Evolutionary conservation across 2,888 invertebrate species (phyloP), one percentile per base, ranked within the genome.

Genomic region (Microplitis deprimator): DNA sequence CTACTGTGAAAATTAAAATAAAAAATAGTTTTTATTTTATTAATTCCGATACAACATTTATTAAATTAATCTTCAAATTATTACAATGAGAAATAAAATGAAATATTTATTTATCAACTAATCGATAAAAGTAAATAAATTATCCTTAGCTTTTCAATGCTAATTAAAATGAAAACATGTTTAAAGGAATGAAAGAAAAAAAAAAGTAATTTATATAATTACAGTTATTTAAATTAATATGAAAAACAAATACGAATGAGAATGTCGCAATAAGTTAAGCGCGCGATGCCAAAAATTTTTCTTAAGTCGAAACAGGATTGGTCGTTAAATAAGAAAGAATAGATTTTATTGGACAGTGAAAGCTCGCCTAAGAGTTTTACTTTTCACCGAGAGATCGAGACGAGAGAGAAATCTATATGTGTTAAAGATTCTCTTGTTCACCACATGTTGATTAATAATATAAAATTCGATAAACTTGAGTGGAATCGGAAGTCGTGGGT

Each of bases 381-480:
- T 65, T 67, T 38, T 73, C 20, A 65, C 67, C 64, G 64, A 40
- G 85, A 83, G 85, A 84, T 87, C 86, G 82, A 83, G 83, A 80
- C 84, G 85, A 86, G 84, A 84, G 84, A 86, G 83, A 65, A 50
- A 50, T 50, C 83, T 83, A 85, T 83, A 85, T 82, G 83, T 81
- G 81, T 81, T 80, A 81, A 69, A 83, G 80, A 82, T 59, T 64
- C 73, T 73, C 65, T 40, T 80, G 77, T 85, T 86, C 81, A 82
- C 85, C 86, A 86, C 84, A 87, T 87, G 87, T 86, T 85, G 84
- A 86, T 86, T 84, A 84, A 83, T 84, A 83, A 81, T 83, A 81
- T 81, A 79, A 72, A 81, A 80, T 77, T 82, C 80, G 68, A 82
- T 76, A 80, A 81, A 79, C 72, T 77, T 73, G 79, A 74, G 62